Conservation (phyloP, 2,113 vertebrate species). For the Variabilichromis moorii region DNA sequence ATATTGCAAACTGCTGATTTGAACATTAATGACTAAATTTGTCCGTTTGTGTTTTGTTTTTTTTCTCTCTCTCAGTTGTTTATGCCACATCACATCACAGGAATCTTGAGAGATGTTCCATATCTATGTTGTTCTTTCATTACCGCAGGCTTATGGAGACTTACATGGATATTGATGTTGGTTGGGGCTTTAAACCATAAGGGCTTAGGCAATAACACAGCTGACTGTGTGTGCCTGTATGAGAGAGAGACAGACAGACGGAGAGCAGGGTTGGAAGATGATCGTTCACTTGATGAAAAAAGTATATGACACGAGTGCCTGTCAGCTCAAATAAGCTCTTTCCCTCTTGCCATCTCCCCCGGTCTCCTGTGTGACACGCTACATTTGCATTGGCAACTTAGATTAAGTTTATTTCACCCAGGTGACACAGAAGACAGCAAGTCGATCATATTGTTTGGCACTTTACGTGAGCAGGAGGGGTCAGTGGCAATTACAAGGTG, state of each 20-base stretch:
- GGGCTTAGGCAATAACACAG: constrained; percentile 2
- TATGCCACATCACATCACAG: constrained; percentile 7
- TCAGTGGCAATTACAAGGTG: background rate
- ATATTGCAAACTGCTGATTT: background rate
- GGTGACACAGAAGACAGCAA: background rate
- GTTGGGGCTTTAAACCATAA: constrained; percentile 13
- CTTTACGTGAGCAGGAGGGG: background rate
- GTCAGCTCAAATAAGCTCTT: constrained; percentile 21
- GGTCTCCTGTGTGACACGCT: background rate
- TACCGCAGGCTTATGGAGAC: constrained; percentile 43
- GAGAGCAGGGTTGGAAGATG: background rate
- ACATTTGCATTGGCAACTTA: constrained; percentile 26
- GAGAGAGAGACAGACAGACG: background rate
- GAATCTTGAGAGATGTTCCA: constrained; percentile 8
- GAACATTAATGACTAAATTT: background rate
- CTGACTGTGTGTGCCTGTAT: background rate
- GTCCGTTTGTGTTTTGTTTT: background rate
- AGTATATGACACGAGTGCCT: constrained; percentile 29
- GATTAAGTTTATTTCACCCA: constrained; percentile 1
- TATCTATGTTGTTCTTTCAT: constrained; percentile 59
- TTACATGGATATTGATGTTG: constrained; percentile 44
- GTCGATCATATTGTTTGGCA: background rate
- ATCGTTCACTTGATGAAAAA: constrained; percentile 31
- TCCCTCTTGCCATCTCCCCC: background rate
- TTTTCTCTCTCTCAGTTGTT: background rate